Percentiles rank a stretch among this genome's conserved stretches.
These are phyloP conservation scores for Zaprionus camerounensis DNA, from an alignment of 1,140 invertebrate species.

Conservation along the genomic window DNA sequence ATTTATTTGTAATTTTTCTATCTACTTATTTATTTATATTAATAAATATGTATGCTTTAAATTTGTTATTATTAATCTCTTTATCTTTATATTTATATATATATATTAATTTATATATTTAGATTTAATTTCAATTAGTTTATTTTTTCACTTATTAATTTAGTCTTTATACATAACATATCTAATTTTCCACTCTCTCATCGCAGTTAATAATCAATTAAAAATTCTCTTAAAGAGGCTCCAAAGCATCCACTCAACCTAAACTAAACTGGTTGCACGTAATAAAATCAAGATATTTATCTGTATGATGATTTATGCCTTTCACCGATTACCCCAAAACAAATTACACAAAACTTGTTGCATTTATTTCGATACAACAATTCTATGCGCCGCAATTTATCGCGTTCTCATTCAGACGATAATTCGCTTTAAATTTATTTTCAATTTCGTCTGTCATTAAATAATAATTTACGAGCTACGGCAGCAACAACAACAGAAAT, in stretches of 20 bases:
- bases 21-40: no score
- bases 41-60: no score
- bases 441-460: constrained; percentile 80
- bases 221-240: neutral
- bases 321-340: neutral
- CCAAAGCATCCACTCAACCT: neutral
- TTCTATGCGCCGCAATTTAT: constrained; percentile 28
- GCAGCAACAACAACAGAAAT: constrained; percentile 24
- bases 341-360: constrained; percentile 14
- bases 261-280: neutral
- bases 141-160: neutral
- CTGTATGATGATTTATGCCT: neutral
- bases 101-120: no score
- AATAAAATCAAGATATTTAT: constrained; percentile 3
- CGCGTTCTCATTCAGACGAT: constrained; percentile 62
- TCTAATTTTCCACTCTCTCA: neutral
- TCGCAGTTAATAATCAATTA: neutral
- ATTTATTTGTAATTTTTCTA: no score
- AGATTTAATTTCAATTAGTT: no score
- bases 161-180: neutral
- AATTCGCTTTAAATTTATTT: constrained; percentile 80
- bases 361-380: constrained; percentile 34
- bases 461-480: constrained; percentile 77
- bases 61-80: no score
- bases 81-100: no score